A percentile compares a stretch with the other conserved stretches of the same genome.
Evolutionary conservation across 2,113 vertebrate species (phyloP).

Genomic region (Chinchilla lanigera): DNA sequence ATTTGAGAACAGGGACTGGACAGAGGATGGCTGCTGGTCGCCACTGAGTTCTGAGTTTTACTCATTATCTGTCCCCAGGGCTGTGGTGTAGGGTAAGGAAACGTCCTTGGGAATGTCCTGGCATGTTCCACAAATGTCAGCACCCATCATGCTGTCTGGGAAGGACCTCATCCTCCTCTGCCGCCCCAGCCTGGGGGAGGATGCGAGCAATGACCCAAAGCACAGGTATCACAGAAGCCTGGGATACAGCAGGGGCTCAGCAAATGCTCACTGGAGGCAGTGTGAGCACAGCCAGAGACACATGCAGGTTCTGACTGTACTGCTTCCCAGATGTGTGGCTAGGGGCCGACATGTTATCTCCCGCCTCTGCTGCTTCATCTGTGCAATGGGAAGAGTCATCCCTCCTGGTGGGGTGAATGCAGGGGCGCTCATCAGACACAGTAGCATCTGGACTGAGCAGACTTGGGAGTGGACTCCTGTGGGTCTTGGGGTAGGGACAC

Average conservation of each 20-base stretch:
- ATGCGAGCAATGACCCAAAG: not conserved
- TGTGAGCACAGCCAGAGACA: not conserved
- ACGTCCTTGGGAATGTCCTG: fast-evolving
- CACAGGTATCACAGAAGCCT: fast-evolving
- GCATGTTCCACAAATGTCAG: fast-evolving
- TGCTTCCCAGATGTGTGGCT: not conserved
- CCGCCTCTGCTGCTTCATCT: not conserved
- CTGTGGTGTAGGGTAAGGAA: not conserved
- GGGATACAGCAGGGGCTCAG: not conserved
- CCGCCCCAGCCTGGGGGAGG: not conserved
- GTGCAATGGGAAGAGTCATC: not conserved
- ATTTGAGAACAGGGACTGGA: not conserved
- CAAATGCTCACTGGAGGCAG: not conserved
- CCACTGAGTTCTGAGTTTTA: not conserved
- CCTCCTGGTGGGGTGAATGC: not conserved
- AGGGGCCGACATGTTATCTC: not conserved
- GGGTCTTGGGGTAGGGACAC: not conserved
- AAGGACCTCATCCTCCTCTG: not conserved
- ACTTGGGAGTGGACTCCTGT: not conserved
- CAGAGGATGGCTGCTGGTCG: not conserved
- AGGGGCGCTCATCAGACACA: not conserved
- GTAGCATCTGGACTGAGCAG: not conserved
- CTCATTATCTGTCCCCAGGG: not conserved
- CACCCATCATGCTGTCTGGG: not conserved
- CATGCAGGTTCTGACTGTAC: not conserved